Base-by-base conservation (phyloP, 2,797 vertebrate species). In the Channa striata region DNA sequence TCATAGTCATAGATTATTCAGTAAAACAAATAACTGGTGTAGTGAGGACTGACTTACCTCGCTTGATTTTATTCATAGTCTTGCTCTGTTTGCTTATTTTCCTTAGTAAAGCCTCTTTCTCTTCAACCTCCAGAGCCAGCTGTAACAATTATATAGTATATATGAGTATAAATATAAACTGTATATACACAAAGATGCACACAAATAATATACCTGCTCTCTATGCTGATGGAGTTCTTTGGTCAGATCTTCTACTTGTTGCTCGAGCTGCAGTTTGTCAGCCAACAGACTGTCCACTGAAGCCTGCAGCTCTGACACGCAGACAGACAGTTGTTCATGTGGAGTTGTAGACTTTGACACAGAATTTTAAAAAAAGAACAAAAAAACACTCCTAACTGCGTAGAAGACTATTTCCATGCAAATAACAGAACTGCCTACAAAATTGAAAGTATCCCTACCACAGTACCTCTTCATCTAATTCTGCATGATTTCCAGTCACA, bases 21-120 rank as follows among this genome's bases (percentile, higher is more conserved):
- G 25, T 30, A n/a, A 14, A 13, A 36, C 2, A 6, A 19, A 44
- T 13, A 36, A 13, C 6, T 8, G 20, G 46, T 21, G 19, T 14
- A 1, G 25, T 10, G 6, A 37, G 1, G 30, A 21, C 85, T 88
- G 30, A 21, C 85, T 88, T 72, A 95, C 96, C 94, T 89, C 88
- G 88, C 83, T 94, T 94, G 37, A 96, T 87, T 83, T 93, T 94
- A 59, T 86, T 91, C 51, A 96, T 78, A 0, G 85, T 89, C 57
- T 85, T 87, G 85, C 68, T 93, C 57, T 92, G 93, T 49, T 89
- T 93, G 59, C 42, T 86, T 64, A 96, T 63, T 36, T 74, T 91
- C 48, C 37, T 82, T 79, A 89, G 71, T 58, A 96, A 44, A 21
- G 54, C 74, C 54, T 93, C 91, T 68, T 69, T 94, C 84, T 96